These are phyloP conservation scores for Idaea aversata DNA, from an alignment of 2,888 invertebrate species.

Conservation along the genomic window DNA sequence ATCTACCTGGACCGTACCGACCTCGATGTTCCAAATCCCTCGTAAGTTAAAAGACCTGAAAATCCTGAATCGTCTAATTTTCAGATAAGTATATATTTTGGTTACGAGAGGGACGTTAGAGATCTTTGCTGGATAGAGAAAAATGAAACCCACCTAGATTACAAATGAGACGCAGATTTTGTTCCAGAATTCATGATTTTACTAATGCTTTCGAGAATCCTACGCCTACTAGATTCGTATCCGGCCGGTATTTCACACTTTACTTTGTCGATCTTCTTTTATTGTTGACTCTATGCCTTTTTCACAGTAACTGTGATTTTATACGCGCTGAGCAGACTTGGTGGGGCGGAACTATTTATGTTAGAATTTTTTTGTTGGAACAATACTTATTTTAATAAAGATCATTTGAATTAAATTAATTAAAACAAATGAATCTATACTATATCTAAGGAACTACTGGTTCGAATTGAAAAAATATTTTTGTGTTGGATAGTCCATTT, in stretches of 20 bases:
- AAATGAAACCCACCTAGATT: background rate
- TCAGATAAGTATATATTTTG: background rate
- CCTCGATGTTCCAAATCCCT: slow-evolving; percentile 33
- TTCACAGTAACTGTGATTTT: slow-evolving; percentile 1
- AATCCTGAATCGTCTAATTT: background rate
- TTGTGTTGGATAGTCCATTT: too few species aligned
- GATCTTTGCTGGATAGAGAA: background rate
- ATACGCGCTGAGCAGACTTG: too few species aligned
- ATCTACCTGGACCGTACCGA: slow-evolving; percentile 30
- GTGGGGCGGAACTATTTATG: too few species aligned
- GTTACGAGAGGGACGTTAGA: background rate
- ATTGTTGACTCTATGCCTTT: background rate
- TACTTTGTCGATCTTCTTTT: background rate
- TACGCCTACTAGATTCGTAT: background rate
- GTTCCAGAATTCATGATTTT: background rate
- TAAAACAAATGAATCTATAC: too few species aligned
- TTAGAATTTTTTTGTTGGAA: too few species aligned
- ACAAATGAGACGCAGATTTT: slow-evolving; percentile 1
- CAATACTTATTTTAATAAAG: too few species aligned
- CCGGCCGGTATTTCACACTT: background rate
- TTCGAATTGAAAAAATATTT: too few species aligned
- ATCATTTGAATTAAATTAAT: too few species aligned
- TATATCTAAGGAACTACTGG: too few species aligned
- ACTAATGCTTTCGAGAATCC: background rate
- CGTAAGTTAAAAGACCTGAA: slow-evolving; percentile 1